Percentiles rank a stretch among this genome's conserved stretches.
Evolutionary conservation across 2,888 invertebrate genomes (phyloP).

Genomic region (Poecilobothrus nobilitatus): DNA sequence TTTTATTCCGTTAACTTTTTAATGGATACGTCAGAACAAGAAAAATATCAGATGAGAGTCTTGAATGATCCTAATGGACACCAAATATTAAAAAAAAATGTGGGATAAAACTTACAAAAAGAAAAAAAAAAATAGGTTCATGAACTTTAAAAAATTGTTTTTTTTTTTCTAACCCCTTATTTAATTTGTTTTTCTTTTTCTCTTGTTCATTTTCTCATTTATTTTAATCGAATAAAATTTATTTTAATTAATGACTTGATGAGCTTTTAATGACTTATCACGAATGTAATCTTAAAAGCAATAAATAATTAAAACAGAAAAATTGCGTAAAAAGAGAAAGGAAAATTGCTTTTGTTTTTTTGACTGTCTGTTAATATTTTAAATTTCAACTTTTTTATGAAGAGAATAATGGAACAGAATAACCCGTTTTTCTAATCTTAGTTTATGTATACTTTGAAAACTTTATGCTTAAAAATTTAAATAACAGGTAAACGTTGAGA

Average conservation of each 20-base stretch:
- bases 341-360: too few species aligned
- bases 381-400: too few species aligned
- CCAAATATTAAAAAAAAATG: background rate
- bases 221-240: background rate
- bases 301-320: too few species aligned
- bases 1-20: background rate
- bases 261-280: background rate
- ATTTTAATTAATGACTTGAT: conserved; percentile 4
- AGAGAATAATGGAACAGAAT: too few species aligned
- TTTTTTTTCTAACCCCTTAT: too few species aligned
- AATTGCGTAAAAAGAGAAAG: too few species aligned
- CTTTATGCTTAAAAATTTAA: too few species aligned
- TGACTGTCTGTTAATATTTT: too few species aligned
- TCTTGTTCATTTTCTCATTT: background rate
- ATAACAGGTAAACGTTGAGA: too few species aligned
- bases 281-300: background rate
- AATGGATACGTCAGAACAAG: background rate
- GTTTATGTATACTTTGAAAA: too few species aligned
- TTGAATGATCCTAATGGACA: background rate
- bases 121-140: background rate
- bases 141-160: background rate
- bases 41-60: background rate
- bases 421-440: too few species aligned
- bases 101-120: too few species aligned
- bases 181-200: background rate